Percentiles rank a stretch among this genome's conserved stretches.
Conservation (phyloP, 2,797 vertebrate genomes). For the Crossoptilon crossoptilon region DNA sequence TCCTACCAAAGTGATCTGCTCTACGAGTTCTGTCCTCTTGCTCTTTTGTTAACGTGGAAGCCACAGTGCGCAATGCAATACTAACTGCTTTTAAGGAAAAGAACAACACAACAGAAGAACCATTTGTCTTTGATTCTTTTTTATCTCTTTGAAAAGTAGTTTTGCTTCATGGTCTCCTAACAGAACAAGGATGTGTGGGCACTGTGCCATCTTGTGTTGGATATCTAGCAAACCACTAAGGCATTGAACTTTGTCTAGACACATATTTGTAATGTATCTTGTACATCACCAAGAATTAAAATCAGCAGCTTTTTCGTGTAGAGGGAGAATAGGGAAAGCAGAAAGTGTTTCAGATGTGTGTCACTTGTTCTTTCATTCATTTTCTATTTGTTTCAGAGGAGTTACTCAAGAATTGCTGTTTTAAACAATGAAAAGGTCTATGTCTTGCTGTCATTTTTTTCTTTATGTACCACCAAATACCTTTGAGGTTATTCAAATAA, state of each 20-base stretch:
- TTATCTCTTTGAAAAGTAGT: background rate
- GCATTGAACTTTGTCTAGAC: background rate
- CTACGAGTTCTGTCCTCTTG: background rate
- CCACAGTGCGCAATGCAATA: background rate
- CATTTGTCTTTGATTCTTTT: background rate
- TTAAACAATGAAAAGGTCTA: slow-evolving; percentile 1
- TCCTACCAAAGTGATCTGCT: background rate
- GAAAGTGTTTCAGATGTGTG: background rate
- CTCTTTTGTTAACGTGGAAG: background rate
- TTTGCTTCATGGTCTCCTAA: background rate
- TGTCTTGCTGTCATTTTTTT: slow-evolving; percentile 4
- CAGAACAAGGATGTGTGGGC: background rate
- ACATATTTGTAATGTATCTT: background rate
- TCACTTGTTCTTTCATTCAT: background rate
- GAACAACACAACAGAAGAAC: background rate
- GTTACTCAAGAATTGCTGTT: background rate
- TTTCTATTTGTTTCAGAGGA: background rate
- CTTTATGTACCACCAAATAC: slow-evolving; percentile 49
- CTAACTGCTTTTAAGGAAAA: background rate
- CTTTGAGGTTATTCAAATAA: slow-evolving; percentile 51
- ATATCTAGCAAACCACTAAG: background rate
- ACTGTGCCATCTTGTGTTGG: background rate
- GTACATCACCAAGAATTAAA: background rate
- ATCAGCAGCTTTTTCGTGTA: background rate
- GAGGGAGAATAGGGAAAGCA: background rate